Evolutionary conservation across 1,140 invertebrate genomes (phyloP), one percentile per base, ranked within the genome.

Genomic region (Trichomalopsis sarcophagae): DNA sequence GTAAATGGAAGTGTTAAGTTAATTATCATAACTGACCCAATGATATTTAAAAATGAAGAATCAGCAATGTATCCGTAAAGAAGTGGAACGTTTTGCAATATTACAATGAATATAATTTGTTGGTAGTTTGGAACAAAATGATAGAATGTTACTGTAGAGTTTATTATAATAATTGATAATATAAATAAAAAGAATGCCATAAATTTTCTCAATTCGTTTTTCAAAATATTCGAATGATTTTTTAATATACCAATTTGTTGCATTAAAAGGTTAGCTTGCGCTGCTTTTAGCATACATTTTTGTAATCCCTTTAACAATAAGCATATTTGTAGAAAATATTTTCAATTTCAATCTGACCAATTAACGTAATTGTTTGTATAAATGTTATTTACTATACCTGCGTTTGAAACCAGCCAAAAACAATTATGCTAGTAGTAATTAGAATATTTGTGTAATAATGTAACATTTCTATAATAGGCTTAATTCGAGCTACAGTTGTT

Each of bases 171-270:
- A 0, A 79, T 1, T 0, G 14, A 4, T 2, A 80, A 11, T 17
- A 62, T 66, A 13, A 76, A 47, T n/a, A 68, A 6, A 1, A 76
- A 85, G n/a, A 68, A 50, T n/a, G 2, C 5, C 7, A 68, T 17
- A 30, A 44, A 69, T 23, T 40, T 47, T 50, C 23, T 11, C 10
- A 87, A 7, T 36, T 88, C 86, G 23, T 36, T 17, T n/a, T 74
- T 17, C 1, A 81, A 77, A 9, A 87, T 23, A 40, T 23, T 11
- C 0, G 23, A 30, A 69, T 87, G 82, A n/a, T 84, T 74, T 50
- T 44, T 87, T 0, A 84, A 33, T 10, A 89, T 21, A 68, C 87
- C 88, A 14, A 90, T 83, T 23, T 82, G 69, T 14, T 89, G 82
- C 81, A 89, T 44, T 4, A 62, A 30, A 21, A 77, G 62, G 23